Evolutionary conservation across 2,113 vertebrate species (phyloP).

Genomic region (Prionailurus viverrinus): DNA sequence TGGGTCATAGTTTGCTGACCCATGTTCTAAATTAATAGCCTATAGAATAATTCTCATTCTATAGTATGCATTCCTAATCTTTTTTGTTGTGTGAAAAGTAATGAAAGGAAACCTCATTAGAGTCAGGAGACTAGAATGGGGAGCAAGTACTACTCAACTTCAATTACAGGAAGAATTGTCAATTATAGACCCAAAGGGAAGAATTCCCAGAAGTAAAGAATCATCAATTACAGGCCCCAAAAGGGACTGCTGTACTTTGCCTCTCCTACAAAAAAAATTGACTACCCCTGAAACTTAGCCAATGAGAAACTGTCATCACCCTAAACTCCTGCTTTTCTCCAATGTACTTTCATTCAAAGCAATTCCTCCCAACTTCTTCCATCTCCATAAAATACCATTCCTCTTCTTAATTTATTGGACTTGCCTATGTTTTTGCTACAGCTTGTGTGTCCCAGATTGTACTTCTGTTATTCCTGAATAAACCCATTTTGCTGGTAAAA

Average conservation of each 20-base stretch:
- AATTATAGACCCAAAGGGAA: not conserved
- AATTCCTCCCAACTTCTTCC: not conserved
- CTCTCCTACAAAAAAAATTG: not conserved
- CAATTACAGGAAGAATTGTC: not conserved
- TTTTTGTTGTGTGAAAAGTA: not conserved
- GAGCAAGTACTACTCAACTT: not conserved
- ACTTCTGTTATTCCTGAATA: not conserved
- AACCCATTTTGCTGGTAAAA: not conserved
- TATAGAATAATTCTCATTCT: not conserved
- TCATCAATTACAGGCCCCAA: not conserved
- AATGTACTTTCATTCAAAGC: not conserved
- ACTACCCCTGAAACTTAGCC: not conserved
- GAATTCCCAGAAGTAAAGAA: not conserved
- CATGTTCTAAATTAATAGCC: not conserved
- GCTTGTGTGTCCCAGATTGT: not conserved
- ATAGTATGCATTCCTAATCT: not conserved
- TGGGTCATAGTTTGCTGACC: not conserved
- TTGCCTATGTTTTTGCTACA: not conserved
- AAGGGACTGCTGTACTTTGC: not conserved
- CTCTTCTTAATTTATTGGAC: not conserved
- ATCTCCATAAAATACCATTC: not conserved
- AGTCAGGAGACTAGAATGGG: not conserved
- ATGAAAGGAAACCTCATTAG: not conserved
- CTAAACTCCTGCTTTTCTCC: not conserved
- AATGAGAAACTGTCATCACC: not conserved